These are phyloP conservation scores for Coelogynopora nodosa DNA, from an alignment of 2,888 invertebrate species.

Conservation along the genomic window DNA sequence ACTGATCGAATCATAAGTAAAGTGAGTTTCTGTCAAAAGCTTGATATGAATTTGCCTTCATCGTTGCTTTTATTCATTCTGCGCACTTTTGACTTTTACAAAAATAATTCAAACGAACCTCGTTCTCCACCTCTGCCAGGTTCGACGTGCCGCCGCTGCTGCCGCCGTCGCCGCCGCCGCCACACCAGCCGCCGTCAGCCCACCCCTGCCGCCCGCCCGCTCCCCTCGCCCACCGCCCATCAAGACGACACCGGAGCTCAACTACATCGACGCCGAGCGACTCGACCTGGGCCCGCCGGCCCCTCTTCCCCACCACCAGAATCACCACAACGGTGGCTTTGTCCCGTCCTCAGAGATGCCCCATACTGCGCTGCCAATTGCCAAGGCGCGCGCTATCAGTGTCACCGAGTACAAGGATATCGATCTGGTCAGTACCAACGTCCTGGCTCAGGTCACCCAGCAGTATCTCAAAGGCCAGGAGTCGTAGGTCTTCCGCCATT, in stretches of 20 bases:
- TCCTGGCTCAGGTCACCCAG: not conserved
- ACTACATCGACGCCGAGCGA: not conserved
- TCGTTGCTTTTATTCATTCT: no score
- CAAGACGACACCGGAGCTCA: not conserved
- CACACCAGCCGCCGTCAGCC: not conserved
- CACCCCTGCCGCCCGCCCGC: not conserved
- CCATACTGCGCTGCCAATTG: no score
- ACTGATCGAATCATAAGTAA: no score
- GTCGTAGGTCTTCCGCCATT: no score
- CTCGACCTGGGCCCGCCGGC: not conserved
- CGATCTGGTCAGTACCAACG: not conserved
- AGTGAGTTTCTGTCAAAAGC: no score
- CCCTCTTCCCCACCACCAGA: not conserved
- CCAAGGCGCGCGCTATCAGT: not conserved
- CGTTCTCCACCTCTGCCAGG: no score
- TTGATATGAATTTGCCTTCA: no score
- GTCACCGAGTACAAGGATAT: conserved; percentile 17
- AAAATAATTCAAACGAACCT: no score
- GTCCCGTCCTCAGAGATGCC: not conserved
- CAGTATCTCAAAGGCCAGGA: no score
- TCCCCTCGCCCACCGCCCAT: not conserved
- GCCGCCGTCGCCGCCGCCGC: not conserved
- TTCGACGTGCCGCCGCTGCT: not conserved
- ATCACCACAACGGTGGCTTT: not conserved
- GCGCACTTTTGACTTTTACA: no score